Conservation (phyloP, 2,888 invertebrate species). For the Erebia palarica region DNA sequence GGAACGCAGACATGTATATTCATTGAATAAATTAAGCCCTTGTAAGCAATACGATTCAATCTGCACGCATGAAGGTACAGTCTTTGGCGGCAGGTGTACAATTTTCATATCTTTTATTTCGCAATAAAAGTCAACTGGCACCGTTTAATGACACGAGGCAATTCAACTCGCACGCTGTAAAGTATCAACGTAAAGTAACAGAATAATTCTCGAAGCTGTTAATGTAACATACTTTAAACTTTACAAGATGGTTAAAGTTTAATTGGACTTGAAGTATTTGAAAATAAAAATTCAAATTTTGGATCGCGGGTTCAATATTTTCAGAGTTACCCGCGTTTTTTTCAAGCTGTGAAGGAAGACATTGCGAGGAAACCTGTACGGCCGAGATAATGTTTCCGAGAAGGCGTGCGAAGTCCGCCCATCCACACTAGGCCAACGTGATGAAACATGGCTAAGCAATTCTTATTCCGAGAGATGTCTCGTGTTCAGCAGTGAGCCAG, state of each 20-base stretch:
- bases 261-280: neutral
- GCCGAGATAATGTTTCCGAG: no score
- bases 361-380: no score
- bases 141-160: slow-evolving; percentile 26
- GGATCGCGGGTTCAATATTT: no score
- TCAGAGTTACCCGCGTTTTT: no score
- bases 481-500: no score
- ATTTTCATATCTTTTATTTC: slow-evolving; percentile 22
- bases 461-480: no score
- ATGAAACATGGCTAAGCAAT: no score
- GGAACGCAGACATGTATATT: neutral
- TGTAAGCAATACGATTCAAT: neutral
- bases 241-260: neutral
- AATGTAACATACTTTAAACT: slow-evolving; percentile 27
- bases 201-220: slow-evolving; percentile 33
- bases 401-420: no score
- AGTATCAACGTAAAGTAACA: slow-evolving; percentile 26
- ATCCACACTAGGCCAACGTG: no score
- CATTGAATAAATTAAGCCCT: slow-evolving; percentile 9
- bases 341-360: no score
- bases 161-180: slow-evolving; percentile 32
- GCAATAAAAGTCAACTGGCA: slow-evolving; percentile 28
- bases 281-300: neutral
- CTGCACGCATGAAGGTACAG: neutral
- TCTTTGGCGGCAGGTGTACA: slow-evolving; percentile 18